A percentile compares a stretch with the other conserved stretches of the same genome.
phyloP scores from a whole-genome alignment of 1,140 invertebrate genomes.

The Eciton burchellii region DNA sequence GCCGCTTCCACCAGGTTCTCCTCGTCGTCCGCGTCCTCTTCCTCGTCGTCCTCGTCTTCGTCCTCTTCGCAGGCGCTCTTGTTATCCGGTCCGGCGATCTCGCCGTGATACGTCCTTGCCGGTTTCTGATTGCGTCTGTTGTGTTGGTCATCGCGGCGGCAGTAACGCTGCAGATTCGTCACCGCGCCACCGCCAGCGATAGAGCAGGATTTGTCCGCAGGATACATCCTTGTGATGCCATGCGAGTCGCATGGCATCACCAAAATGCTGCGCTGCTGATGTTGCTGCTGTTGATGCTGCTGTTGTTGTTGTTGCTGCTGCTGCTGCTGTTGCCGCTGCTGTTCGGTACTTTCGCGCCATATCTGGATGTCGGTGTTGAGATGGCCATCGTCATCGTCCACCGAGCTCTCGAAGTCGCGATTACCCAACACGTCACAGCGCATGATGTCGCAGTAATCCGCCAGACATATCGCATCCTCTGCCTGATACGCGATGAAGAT shows the following conservation, averaged over 20 bases:
- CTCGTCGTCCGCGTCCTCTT: constrained; percentile 79
- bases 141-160: constrained; percentile 54
- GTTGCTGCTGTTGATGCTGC: constrained; percentile 25
- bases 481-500: constrained; percentile 86
- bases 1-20: constrained; percentile 90
- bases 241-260: constrained; percentile 83
- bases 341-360: constrained; percentile 89
- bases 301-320: constrained; percentile 81
- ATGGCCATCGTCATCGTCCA: constrained; percentile 84
- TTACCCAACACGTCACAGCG: constrained; percentile 94
- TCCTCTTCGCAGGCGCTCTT: constrained; percentile 79
- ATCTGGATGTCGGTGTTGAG: constrained; percentile 91
- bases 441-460: constrained; percentile 98
- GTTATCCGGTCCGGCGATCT: constrained; percentile 80
- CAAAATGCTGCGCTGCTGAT: constrained; percentile 88
- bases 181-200: constrained; percentile 55
- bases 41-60: constrained; percentile 75
- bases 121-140: constrained; percentile 65
- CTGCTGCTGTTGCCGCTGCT: constrained; percentile 72
- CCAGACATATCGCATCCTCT: constrained; percentile 95
- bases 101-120: constrained; percentile 68
- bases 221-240: constrained; percentile 77
- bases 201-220: constrained; percentile 66
- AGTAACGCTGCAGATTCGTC: constrained; percentile 66
- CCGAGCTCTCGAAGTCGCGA: constrained; percentile 88